Evolutionary conservation across 2,113 vertebrate species (phyloP), one percentile per base, ranked within the genome.

Genomic region (Triplophysa tibetana): DNA sequence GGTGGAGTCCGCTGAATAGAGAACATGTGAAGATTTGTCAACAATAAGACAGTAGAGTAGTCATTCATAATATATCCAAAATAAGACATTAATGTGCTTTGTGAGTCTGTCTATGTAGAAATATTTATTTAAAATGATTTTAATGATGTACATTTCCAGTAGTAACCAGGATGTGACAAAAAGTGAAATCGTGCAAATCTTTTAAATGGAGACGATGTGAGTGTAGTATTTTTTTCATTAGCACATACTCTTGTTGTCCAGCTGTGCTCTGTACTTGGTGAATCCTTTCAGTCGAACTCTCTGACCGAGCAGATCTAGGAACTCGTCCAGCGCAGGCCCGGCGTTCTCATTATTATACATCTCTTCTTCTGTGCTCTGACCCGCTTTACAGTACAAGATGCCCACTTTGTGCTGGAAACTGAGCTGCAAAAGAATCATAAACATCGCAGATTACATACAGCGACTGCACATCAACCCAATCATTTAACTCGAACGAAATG

Each of bases 321-420:
- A 99, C 85, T 99, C 97, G 8, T 99, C 97, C 83, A 99, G 94
- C 6, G 94, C 96, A 0, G 96, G 95, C 3, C 96, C 96, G 0
- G 95, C 95, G 1, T 93, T 94, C 89, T 99, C 97, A 0, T 99
- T 99, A 88, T 98, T 99, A 84, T 99, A 99, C 97, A 99, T 99
- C 86, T 99, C 98, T 82, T 99, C 98, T 75, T 99, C 98, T 0
- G 96, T 98, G 91, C 96, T 96, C 91, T 99, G 97, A 78, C 95
- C 96, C 1, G 95, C 94, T 90, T 95, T 96, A 90, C 98, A 99
- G 90, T 99, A 99, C 75, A 99, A 93, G 81, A 99, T 94, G 38
- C 98, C 98, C 74, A 99, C 94, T 89, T 99, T 99, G 91, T 99
- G 98, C 86, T 99, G 98, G 92, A 98, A 98, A 91, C 97, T 99